Conservation (phyloP, 2,888 invertebrate species). For the Hirtodrosophila cameraria region DNA sequence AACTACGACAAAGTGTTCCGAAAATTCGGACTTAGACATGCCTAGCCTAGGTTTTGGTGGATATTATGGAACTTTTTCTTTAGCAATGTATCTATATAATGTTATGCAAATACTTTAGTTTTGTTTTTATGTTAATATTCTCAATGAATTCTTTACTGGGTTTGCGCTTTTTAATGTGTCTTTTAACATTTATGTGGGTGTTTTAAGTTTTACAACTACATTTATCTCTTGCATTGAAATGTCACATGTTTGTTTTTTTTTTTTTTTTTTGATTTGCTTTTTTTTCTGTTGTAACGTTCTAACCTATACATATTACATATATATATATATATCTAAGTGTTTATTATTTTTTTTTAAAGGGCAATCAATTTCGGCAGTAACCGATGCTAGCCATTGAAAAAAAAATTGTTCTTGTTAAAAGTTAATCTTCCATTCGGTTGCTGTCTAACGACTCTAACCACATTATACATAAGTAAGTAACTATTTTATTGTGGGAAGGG, state of each 20-base stretch:
- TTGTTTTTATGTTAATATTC: constrained; percentile 6
- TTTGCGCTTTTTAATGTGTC: constrained; percentile 22
- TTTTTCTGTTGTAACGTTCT: constrained; percentile 22
- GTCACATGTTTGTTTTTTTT: constrained; percentile 62
- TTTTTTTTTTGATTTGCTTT: constrained; percentile 1
- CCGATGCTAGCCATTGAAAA: constrained; percentile 2
- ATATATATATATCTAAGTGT: constrained; percentile 15
- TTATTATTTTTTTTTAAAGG: constrained; percentile 31
- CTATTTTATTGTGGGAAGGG: constrained; percentile 48
- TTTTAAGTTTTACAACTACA: constrained; percentile 45
- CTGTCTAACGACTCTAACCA: constrained; percentile 11
- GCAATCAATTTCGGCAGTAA: constrained; percentile 3
- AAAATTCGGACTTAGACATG: constrained; percentile 12
- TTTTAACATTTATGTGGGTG: constrained; percentile 33
- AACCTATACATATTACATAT: constrained; percentile 19
- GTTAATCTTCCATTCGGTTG: constrained; percentile 13
- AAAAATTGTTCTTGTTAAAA: constrained; percentile 12
- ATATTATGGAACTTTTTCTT: constrained; percentile 21
- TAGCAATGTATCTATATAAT: constrained; percentile 35
- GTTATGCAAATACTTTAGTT: constrained; percentile 29
- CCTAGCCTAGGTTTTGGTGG: constrained; percentile 38
- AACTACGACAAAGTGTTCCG: constrained; percentile 34
- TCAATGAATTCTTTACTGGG: constrained; percentile 25
- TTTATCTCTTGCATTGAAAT: constrained; percentile 74
- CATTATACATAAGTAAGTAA: constrained; percentile 52